A percentile compares a stretch with the other conserved stretches of the same genome.
Conservation (phyloP, 2,888 invertebrate species). For the Polyommatus iphigenia region DNA sequence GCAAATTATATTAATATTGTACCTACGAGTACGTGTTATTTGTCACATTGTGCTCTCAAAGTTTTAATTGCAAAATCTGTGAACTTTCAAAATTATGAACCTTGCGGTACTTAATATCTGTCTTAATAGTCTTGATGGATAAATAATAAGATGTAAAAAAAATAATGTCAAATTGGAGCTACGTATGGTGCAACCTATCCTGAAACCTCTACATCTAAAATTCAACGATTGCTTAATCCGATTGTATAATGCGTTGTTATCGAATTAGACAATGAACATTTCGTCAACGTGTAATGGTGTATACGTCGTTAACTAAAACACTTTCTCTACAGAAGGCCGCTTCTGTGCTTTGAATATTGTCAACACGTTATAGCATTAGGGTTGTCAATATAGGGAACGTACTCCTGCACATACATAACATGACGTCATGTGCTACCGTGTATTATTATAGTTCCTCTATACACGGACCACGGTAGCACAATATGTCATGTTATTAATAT, state of each 20-base stretch:
- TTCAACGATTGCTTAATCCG: slow-evolving; percentile 17
- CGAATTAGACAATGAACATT: slow-evolving; percentile 31
- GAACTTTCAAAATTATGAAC: neutral
- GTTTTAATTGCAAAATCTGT: neutral
- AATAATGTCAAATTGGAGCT: neutral
- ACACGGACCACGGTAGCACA: too few relatives aligned
- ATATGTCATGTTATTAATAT: too few relatives aligned
- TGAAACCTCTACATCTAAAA: slow-evolving; percentile 4
- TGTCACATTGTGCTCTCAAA: neutral
- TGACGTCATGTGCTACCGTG: too few relatives aligned
- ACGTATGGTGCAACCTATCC: neutral
- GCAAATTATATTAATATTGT: neutral
- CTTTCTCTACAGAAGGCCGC: slow-evolving; percentile 69
- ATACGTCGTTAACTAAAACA: slow-evolving; percentile 63
- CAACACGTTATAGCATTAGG: slow-evolving; percentile 44
- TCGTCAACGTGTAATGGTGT: slow-evolving; percentile 44
- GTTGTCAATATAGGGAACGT: slow-evolving; percentile 40
- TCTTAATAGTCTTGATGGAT: neutral
- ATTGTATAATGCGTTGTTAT: slow-evolving; percentile 21
- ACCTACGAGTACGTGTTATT: neutral
- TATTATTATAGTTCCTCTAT: too few relatives aligned
- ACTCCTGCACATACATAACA: too few relatives aligned
- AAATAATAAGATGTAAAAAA: neutral
- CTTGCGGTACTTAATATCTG: too few relatives aligned
- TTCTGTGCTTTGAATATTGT: slow-evolving; percentile 57